Evolutionary conservation across 2,113 vertebrate genomes (phyloP).

Genomic region (Smithornis capensis): DNA sequence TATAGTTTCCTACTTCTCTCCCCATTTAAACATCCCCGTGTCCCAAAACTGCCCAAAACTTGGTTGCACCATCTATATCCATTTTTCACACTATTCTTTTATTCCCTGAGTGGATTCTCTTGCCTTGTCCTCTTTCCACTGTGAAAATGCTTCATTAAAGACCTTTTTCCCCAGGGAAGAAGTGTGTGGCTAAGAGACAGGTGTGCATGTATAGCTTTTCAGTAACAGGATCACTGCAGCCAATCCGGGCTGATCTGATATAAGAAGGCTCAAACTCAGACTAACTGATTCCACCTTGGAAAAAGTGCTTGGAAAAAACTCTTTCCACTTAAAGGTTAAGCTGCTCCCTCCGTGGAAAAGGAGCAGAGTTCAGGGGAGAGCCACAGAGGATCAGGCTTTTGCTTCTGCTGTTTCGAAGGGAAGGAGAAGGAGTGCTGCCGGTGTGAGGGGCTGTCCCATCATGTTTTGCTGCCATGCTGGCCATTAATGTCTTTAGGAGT

Average conservation of each 20-base stretch:
- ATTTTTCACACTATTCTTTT: neutral
- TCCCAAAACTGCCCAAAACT: neutral
- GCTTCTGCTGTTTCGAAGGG: neutral
- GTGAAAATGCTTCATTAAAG: neutral
- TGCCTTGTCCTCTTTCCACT: neutral
- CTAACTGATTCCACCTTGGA: neutral
- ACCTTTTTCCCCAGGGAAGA: neutral
- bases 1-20: neutral
- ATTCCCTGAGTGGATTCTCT: neutral
- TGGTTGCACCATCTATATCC: neutral
- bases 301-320: neutral
- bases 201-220: neutral
- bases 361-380: neutral
- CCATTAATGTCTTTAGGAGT: neutral
- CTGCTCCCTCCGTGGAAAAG: neutral
- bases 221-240: neutral
- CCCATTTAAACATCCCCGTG: neutral
- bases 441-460: neutral
- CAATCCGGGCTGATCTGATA: fast-evolving
- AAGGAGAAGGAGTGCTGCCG: neutral
- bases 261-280: neutral
- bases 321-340: neutral
- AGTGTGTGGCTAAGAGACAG: neutral
- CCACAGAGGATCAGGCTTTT: neutral
- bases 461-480: neutral